Evolutionary conservation across 1,140 invertebrate species (phyloP).

Genomic region (Drosophila pachea): DNA sequence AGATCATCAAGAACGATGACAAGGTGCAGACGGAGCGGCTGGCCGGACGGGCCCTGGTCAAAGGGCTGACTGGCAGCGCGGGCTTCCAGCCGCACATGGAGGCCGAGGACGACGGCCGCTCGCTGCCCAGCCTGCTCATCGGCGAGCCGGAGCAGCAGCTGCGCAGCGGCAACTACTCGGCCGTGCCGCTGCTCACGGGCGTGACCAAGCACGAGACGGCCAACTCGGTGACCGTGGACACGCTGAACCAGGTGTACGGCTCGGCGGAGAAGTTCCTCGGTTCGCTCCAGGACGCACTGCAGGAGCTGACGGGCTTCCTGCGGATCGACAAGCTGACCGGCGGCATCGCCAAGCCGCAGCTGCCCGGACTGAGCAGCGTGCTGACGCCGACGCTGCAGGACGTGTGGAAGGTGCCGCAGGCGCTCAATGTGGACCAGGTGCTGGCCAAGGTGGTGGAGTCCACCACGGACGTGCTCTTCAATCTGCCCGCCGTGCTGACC

Average conservation of each 20-base stretch:
- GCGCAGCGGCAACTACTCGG: constrained; percentile 80
- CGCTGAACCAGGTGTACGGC: constrained; percentile 59
- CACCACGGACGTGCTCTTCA: constrained; percentile 85
- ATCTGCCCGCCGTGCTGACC: constrained; percentile 85
- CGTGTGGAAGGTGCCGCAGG: constrained; percentile 67
- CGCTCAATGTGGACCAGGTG: constrained; percentile 63
- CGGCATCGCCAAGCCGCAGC: constrained; percentile 59
- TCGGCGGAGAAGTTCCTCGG: constrained; percentile 69
- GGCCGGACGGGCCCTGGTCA: constrained; percentile 79
- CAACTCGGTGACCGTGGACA: constrained; percentile 63
- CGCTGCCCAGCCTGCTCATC: constrained; percentile 81
- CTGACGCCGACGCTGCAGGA: constrained; percentile 68
- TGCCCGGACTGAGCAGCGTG: constrained; percentile 56
- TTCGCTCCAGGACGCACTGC: constrained; percentile 52
- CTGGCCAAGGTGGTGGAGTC: constrained; percentile 78
- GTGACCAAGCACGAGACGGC: constrained; percentile 86
- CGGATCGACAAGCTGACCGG: constrained; percentile 69
- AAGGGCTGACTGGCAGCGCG: constrained; percentile 78
- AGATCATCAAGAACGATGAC: constrained; percentile 79
- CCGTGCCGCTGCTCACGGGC: constrained; percentile 85
- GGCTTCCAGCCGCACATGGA: constrained; percentile 83
- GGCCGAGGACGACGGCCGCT: constrained; percentile 82
- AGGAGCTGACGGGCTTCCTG: constrained; percentile 56
- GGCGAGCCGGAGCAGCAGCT: constrained; percentile 82
- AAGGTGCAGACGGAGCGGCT: constrained; percentile 79